phyloP scores from a whole-genome alignment of 2,113 vertebrate species.

The cat (Felis catus) region F.catus_Fca126_mat1.0 CM031425.1:32663001-32663500 shows the following conservation, averaged over 20 bases:
- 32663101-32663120: not conserved
- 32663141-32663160: not conserved
- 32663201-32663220: rapidly evolving
- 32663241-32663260: not conserved
- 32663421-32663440: not conserved
- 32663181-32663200: too few relatives aligned
- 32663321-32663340: not conserved
- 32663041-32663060: not conserved
- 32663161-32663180: not conserved
- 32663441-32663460: not conserved
- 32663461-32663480: too few relatives aligned
- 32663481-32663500: too few relatives aligned
- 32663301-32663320: not conserved
- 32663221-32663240: not conserved
- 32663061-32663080: not conserved
- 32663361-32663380: not conserved
- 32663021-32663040: not conserved
- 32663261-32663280: not conserved
- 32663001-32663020: not conserved
- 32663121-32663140: not conserved
- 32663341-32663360: not conserved
- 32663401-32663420: not conserved
- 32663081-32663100: not conserved
- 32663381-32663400: not conserved
- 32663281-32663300: not conserved